Conservation (phyloP, 2,113 vertebrate genomes). For the Pavo muticus region DNA sequence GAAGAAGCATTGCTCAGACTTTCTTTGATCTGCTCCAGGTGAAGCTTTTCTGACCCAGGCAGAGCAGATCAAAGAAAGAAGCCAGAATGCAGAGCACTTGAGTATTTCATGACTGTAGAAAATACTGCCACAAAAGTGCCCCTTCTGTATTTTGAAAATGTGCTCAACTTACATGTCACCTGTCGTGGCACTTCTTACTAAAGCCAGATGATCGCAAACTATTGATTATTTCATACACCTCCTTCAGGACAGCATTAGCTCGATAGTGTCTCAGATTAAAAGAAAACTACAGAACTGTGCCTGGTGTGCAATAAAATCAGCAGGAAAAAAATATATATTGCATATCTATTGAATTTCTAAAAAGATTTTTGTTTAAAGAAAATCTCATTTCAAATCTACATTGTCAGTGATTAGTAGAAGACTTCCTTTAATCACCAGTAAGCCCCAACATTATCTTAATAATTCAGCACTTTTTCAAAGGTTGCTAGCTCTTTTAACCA, state of each 20-base stretch:
- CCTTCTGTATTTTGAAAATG: constrained; percentile 41
- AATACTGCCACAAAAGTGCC: constrained; percentile 56
- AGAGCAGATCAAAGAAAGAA: constrained; percentile 66
- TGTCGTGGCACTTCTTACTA: constrained; percentile 38
- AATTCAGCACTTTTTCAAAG: not conserved
- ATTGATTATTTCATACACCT: constrained; percentile 22
- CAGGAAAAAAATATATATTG: not conserved
- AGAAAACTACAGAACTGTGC: not conserved
- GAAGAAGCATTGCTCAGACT: constrained; percentile 46
- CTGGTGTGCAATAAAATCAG: not conserved
- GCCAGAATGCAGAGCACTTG: constrained; percentile 37
- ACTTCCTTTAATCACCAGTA: not conserved
- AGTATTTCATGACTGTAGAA: constrained; percentile 58
- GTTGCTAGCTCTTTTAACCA: not conserved
- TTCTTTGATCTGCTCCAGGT: constrained; percentile 70
- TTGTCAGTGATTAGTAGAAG: not conserved
- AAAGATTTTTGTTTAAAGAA: not conserved
- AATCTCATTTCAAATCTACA: not conserved
- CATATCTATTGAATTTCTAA: not conserved
- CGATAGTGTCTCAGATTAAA: not conserved
- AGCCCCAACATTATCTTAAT: not conserved
- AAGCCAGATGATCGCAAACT: constrained; percentile 59
- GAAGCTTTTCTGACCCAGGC: constrained; percentile 65
- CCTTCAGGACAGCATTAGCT: not conserved
- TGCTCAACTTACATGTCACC: constrained; percentile 28